Evolutionary conservation across 2,113 vertebrate species (phyloP), one percentile per base, ranked within the genome.

Genomic region (Gavialis gangeticus): DNA sequence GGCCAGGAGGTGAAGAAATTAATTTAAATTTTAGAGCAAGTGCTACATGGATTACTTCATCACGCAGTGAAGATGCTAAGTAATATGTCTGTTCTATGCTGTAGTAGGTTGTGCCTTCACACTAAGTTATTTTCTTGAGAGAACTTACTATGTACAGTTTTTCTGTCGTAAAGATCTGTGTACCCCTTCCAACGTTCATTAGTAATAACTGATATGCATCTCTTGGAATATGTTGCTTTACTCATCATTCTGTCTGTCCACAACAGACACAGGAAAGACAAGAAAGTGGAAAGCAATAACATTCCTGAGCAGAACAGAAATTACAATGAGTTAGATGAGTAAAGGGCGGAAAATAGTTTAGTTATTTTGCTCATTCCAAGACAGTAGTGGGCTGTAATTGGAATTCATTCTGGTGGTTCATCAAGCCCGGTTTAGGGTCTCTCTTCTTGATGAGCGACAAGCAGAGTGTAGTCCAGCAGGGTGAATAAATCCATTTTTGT

Each of bases 391-490:
- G 19, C 37, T 71, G 34, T 24, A 19, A 37, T 71, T 21, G 12
- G 18, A 71, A 22, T 71, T 37, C 69, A 73, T 73, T 73, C 46
- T 37, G 24, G 21, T 22, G 21, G 69, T 73, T 30, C 5, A 46
- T 7, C 12, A 73, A 46, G 24, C 22, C 34, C 12, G 76, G 17
- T 15, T 90, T 46, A n/a, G 16, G 66, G 6, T 73, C 2, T 73
- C 75, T 93, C 3, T 1, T n/a, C 22, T 82, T 2, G 0, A 37
- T 63, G 30, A 59, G 25, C 22, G 78, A 34, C 1, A 1, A 27
- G 27, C 3, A 1, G 34, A 78, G 24, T 91, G 15, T 10, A 1
- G 87, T 85, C 73, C 79, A 63, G 21, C 2, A 37, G 24, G 22
- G 2, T 69, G 1, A 78, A 37, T n/a, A 78, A 30, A 80, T 79